phyloP scores from a whole-genome alignment of 2,113 vertebrate species.

The Platichthys flesus region DNA sequence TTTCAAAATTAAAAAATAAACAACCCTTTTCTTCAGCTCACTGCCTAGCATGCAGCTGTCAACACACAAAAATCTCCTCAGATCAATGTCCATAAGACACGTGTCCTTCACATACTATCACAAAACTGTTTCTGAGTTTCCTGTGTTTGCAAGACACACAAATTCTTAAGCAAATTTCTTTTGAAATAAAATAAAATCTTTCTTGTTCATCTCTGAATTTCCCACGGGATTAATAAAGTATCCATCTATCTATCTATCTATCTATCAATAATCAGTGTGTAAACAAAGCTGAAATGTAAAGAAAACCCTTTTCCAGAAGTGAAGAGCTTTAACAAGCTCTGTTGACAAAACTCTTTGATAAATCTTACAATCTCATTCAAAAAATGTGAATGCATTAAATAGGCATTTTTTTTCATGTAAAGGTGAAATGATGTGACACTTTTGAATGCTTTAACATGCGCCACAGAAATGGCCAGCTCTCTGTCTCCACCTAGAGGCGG shows the following conservation, averaged over 20 bases:
- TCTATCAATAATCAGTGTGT: slow-evolving; percentile 28
- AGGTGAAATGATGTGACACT: slow-evolving; percentile 26
- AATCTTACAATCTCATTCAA: slow-evolving; percentile 39
- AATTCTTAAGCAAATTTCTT: slow-evolving; percentile 6
- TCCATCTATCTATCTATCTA: too few relatives aligned
- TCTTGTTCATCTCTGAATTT: slow-evolving; percentile 4
- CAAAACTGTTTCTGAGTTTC: slow-evolving; percentile 19
- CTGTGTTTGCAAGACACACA: slow-evolving; percentile 15
- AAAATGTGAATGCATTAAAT: slow-evolving; percentile 9
- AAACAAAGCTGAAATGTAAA: slow-evolving; percentile 62
- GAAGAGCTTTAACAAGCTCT: neutral
- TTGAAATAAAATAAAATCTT: slow-evolving; percentile 12
- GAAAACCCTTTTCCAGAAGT: slow-evolving; percentile 2
- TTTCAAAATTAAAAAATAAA: slow-evolving; percentile 10
- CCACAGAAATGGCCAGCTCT: slow-evolving; percentile 2
- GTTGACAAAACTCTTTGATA: slow-evolving; percentile 29
- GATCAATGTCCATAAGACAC: slow-evolving; percentile 71
- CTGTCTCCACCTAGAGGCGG: slow-evolving; percentile 65
- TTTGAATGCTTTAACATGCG: slow-evolving; percentile 6
- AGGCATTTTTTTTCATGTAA: slow-evolving; percentile 11
- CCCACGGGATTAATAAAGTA: too few relatives aligned
- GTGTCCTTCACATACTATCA: slow-evolving; percentile 20
- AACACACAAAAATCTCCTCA: slow-evolving; percentile 30
- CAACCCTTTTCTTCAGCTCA: slow-evolving; percentile 5
- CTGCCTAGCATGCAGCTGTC: slow-evolving; percentile 4